Base-by-base conservation (phyloP, 2,888 invertebrate genomes). In the Steinernema carpocapsae region DNA sequence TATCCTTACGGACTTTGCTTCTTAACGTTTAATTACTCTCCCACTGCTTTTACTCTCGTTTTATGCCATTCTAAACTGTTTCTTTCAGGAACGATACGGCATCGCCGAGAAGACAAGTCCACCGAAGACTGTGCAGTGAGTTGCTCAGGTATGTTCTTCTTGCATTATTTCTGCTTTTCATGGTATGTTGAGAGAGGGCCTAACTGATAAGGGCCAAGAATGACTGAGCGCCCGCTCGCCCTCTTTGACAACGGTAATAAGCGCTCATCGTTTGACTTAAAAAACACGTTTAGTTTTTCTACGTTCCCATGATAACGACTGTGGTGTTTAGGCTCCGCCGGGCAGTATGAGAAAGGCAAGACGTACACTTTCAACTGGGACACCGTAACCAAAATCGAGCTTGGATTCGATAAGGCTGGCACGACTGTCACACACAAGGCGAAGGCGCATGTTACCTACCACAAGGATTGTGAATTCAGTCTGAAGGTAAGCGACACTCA, bases 381-480 rank as follows among this genome's bases (percentile, higher is more conserved):
- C 6, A 64, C 64, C 29, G 64, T 64, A 3, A 64, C 64, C 12
- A 64, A 64, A 17, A 64, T 64, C 19, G 64, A 29, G 3, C 64
- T 64, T 29, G 32, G 64, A 17, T 64, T 64, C n/a, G 64, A 64
- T 1, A 64, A 64, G 37, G 64, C 29, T 32, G 64, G 29, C 10
- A 64, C 32, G 7, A 17, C 32, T 17, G 64, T 64, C 2, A 64
- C 64, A 1, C 64, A 64, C 64, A 64, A 64, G 32, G 24, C 64
- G 7, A 64, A 64, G 64, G 64, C 32, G 26, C 64, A 26, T 12
- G 64, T 64, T 17, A 64, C 64, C 19, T 64, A 64, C n/a, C 64
- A 64, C 64, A 64, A 64, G 26, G 64, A 64, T 26, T 64, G 64
- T 32, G 64, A 64, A 64, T 64, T 32, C 32, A 64, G 64, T 26